Evolutionary conservation across 2,888 invertebrate species (phyloP).

Genomic region (Lacanobia oleracea): DNA sequence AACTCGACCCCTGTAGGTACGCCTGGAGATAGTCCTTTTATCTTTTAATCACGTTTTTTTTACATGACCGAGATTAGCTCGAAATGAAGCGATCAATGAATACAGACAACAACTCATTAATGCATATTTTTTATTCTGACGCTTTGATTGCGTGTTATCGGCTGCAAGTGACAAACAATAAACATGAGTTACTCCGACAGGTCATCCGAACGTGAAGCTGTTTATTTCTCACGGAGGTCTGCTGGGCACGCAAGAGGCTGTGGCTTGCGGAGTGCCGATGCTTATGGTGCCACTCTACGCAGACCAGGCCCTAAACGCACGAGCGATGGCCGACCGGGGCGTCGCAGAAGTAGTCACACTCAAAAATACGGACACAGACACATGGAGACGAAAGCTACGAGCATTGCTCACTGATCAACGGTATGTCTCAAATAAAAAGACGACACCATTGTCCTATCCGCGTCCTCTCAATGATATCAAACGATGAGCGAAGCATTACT

Average conservation of each 20-base stretch:
- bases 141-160: slow-evolving; percentile 43
- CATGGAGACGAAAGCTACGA: slow-evolving; percentile 80
- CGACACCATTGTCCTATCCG: background rate
- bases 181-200: slow-evolving; percentile 68
- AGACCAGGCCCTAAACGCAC: slow-evolving; percentile 89
- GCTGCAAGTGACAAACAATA: slow-evolving; percentile 25
- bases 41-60: slow-evolving; percentile 35
- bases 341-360: slow-evolving; percentile 84
- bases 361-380: slow-evolving; percentile 74
- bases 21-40: slow-evolving; percentile 32
- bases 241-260: slow-evolving; percentile 91
- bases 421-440: slow-evolving; percentile 26
- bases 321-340: slow-evolving; percentile 87
- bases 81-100: slow-evolving; percentile 40
- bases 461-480: slow-evolving; percentile 9
- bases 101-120: slow-evolving; percentile 20
- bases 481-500: background rate
- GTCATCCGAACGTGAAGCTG: slow-evolving; percentile 89
- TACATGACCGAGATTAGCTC: slow-evolving; percentile 23
- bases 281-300: slow-evolving; percentile 89
- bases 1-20: slow-evolving; percentile 27
- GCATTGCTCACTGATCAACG: slow-evolving; percentile 76
- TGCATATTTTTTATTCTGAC: slow-evolving; percentile 33
- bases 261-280: slow-evolving; percentile 90
- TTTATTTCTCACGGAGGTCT: slow-evolving; percentile 92